Conservation (phyloP, 2,797 vertebrate genomes). For the Chlorospingus flavigularis region DNA sequence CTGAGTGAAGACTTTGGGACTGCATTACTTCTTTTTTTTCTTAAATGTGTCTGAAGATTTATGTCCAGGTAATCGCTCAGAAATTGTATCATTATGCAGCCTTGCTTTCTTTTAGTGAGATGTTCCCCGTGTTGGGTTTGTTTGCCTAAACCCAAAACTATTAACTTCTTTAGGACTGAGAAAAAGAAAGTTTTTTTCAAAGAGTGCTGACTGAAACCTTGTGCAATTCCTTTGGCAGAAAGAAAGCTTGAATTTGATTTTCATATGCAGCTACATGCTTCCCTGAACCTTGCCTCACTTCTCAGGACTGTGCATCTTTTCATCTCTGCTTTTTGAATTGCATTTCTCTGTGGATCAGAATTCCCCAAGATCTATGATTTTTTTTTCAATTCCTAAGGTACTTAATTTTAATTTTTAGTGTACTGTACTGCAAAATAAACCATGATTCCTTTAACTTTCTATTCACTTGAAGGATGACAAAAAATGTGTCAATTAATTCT, state of each 20-base stretch:
- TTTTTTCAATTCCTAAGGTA: background rate
- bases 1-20: background rate
- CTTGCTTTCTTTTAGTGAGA: background rate
- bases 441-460: background rate
- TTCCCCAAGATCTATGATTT: background rate
- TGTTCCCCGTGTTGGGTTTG: background rate
- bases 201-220: background rate
- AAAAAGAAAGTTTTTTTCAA: background rate
- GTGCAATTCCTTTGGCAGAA: constrained; percentile 17
- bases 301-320: constrained; percentile 15
- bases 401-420: constrained; percentile 16
- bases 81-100: fast-evolving
- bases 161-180: background rate
- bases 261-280: constrained; percentile 32
- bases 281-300: background rate
- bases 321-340: background rate
- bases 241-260: constrained; percentile 17
- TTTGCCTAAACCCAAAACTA: background rate
- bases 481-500: constrained; percentile 17
- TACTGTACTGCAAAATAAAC: constrained; percentile 7
- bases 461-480: background rate
- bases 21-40: background rate
- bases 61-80: background rate
- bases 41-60: background rate
- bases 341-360: background rate